Base-by-base conservation (phyloP, 2,797 vertebrate genomes). In the Garrulus glandarius region DNA sequence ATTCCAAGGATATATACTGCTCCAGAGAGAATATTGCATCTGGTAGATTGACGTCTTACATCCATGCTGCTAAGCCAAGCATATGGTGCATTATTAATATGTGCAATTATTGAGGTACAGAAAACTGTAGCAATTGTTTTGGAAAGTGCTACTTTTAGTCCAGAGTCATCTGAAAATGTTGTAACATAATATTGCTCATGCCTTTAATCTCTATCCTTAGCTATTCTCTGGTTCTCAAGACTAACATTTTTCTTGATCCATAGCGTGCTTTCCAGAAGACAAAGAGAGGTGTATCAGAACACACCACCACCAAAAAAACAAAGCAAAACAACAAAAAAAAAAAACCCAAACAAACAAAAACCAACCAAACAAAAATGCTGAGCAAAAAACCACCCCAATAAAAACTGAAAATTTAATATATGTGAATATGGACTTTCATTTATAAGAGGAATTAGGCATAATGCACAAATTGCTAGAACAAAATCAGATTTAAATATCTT, bases 81-180 rank as follows among this genome's bases (percentile, higher is more conserved):
- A 90, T 37, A 87, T 24, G n/a, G 8, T 72, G 75, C 24, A 57
- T 64, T 93, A 95, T 94, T 83, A 90, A 83, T 53, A 93, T 12
- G 53, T 79, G 20, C 6, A 65, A 79, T 91, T 76, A 95, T 22
- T 75, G 36, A 93, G 68, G 56, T 4, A 64, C 2, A 75, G 37
- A 87, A 86, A 92, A 82, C 10, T 22, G 39, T 23, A 64, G 32
- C 11, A 29, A 59, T 43, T 85, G 20, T 70, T 90, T 91, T 68
- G 59, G 52, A 94, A 92, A n/a, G 13, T 5, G 14, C 0, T 78
- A 43, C 18, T 78, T 92, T 92, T 68, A 81, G 32, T 41, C 18
- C 53, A 78, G n/a, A 57, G 27, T 52, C 2, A 41, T 91, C 53
- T 57, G 46, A 86, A 84, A 93, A 78, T 55, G 6, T 64, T 78